Evolutionary conservation across 2,888 invertebrate species (phyloP).

Genomic region (Acheta domesticus): DNA sequence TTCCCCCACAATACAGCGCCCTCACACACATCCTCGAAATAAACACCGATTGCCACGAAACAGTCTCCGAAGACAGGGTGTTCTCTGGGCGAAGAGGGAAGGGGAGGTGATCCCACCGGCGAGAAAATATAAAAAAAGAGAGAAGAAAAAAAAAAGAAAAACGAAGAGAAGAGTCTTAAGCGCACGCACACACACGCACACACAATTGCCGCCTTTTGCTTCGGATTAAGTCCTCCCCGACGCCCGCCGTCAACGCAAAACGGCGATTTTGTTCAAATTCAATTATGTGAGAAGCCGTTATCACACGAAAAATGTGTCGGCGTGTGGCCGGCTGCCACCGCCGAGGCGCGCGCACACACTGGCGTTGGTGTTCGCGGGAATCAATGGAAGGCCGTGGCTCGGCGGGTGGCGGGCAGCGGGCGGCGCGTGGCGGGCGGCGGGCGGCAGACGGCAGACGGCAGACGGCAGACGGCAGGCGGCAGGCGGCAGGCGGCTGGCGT

Average conservation of each 20-base stretch:
- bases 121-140: too few species aligned
- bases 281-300: conserved; percentile 18
- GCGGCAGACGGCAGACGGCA: too few species aligned
- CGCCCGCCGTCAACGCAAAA: conserved; percentile 5
- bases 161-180: too few species aligned
- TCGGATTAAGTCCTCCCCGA: neutral
- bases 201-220: conserved; percentile 2
- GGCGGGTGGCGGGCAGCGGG: neutral
- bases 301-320: conserved; percentile 2
- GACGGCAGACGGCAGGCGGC: neutral
- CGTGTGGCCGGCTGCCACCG: conserved; percentile 5
- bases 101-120: too few species aligned
- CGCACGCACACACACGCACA: neutral
- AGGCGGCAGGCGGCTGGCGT: too few species aligned
- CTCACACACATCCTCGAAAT: too few species aligned
- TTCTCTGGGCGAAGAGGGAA: too few species aligned
- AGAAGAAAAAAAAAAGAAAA: too few species aligned
- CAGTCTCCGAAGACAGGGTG: too few species aligned
- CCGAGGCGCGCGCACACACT: neutral
- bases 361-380: neutral
- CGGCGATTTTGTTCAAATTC: conserved; percentile 3
- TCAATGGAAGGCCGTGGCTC: neutral
- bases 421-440: too few species aligned
- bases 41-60: too few species aligned
- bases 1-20: too few species aligned